Evolutionary conservation across 1,140 invertebrate genomes (phyloP).

Genomic region (Leptinotarsa texana): DNA sequence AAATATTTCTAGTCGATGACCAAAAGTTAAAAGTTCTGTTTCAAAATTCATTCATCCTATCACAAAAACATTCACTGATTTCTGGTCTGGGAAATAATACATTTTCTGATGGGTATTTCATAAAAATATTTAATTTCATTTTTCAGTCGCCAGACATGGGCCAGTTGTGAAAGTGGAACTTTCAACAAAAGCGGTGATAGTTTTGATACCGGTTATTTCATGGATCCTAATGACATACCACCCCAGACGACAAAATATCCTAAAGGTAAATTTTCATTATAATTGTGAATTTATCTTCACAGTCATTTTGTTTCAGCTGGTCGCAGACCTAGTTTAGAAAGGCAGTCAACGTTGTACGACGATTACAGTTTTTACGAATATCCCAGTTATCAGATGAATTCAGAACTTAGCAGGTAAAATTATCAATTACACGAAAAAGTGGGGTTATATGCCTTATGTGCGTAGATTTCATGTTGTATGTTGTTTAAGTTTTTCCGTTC

Average conservation of each 20-base stretch:
- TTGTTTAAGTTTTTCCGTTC: no score
- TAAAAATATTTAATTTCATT: background rate
- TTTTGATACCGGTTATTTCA: conserved; percentile 57
- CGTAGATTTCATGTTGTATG: no score
- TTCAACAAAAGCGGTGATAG: conserved; percentile 49
- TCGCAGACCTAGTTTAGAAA: conserved; percentile 75
- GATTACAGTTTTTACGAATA: conserved; percentile 58
- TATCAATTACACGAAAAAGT: conserved; percentile 11
- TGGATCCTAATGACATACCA: conserved; percentile 58
- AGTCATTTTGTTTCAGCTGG: conserved; percentile 43
- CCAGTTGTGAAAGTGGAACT: conserved; percentile 44
- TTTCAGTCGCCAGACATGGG: conserved; percentile 54
- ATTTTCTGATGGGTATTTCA: no score
- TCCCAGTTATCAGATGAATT: conserved; percentile 34
- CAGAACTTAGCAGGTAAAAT: background rate
- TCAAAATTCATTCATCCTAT: no score
- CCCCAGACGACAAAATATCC: conserved; percentile 18
- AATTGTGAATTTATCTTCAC: background rate
- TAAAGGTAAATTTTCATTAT: conserved; percentile 25
- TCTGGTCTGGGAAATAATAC: no score
- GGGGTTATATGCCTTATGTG: no score
- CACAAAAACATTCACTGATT: no score
- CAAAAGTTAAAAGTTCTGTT: no score
- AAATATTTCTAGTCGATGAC: no score
- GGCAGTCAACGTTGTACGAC: conserved; percentile 79